Base-by-base conservation (phyloP, 2,888 invertebrate genomes). In the Macaria liturata region DNA sequence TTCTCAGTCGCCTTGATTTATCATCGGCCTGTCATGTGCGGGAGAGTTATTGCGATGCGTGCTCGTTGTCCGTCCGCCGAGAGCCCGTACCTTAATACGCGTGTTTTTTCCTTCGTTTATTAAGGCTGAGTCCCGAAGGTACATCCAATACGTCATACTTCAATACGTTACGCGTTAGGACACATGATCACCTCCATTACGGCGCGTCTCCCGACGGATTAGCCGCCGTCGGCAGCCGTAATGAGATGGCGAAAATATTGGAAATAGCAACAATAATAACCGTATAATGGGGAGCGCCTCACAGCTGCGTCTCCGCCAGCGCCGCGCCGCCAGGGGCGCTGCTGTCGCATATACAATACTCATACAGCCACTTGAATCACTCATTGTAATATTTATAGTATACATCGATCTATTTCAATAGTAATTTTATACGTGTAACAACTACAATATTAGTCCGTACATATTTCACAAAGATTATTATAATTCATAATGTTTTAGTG, bases 231-330 rank as follows among this genome's bases (percentile, higher is more conserved):
- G 69, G 71, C 73, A 66, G 71, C 77, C 80, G 85, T 91, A 91
- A 91, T 91, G 91, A 90, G 90, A 88, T 86, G 88, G 84, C 79
- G 82, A 82, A 86, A 88, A 88, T 89, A 87, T 88, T 86, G 86
- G 84, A 82, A 87, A 89, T 86, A 87, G 75, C 76, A 80, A 83
- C 84, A 84, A 84, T 84, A 88, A 88, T 86, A 80, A 84, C 80
- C 77, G 78, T 76, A 72, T 84, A 81, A 85, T 80, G 74, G 65
- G 78, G 78, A 76, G 73, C 71, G 66, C 52, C 64, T 59, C 75
- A 74, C 88, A 88, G 83, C 81, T 88, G 88, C 67, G 81, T 50
- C 79, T 61, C 67, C 8, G 46, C 59, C 45, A 67, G 65, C 76
- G 58, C 69, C 70, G 76, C 79, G 72, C 79, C 82, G 76, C 83